phyloP scores from a whole-genome alignment of 2,888 invertebrate species.

The Neoitamus cyanurus region DNA sequence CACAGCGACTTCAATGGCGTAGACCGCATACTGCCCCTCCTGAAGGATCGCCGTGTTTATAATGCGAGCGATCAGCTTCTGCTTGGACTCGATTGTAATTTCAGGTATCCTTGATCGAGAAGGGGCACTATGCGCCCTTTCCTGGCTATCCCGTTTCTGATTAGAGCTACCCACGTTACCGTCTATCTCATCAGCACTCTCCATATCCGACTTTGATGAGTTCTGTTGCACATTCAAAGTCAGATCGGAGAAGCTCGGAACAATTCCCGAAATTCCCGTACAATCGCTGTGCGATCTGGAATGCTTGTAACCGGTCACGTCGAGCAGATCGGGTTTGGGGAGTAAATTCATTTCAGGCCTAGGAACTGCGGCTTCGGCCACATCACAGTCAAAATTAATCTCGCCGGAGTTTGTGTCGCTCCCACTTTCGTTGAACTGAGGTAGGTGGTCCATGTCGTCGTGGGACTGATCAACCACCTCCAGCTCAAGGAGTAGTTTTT shows the following conservation, averaged over 20 bases:
- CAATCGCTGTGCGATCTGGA: conserved; percentile 56
- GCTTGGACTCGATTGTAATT: conserved; percentile 44
- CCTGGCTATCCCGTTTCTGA: background rate
- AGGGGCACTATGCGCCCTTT: conserved; percentile 52
- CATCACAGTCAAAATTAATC: conserved; percentile 54
- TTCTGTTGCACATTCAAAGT: conserved; percentile 13
- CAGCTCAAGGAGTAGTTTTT: conserved; percentile 54
- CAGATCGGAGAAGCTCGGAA: conserved; percentile 46
- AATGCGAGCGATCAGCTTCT: conserved; percentile 54
- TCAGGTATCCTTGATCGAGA: conserved; percentile 44
- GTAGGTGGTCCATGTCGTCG: conserved; percentile 49
- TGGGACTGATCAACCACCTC: conserved; percentile 51
- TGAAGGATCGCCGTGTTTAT: conserved; percentile 68
- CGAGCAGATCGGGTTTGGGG: conserved; percentile 48
- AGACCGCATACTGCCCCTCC: conserved; percentile 88
- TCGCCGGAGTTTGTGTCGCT: conserved; percentile 55
- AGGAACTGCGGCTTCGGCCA: background rate
- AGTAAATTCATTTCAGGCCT: conserved; percentile 10
- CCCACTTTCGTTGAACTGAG: conserved; percentile 49
- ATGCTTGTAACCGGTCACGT: conserved; percentile 53
- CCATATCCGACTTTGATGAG: conserved; percentile 10
- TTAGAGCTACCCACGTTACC: background rate
- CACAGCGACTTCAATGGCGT: conserved; percentile 83
- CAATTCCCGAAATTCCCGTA: conserved; percentile 53
- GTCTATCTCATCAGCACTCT: background rate